Conservation (phyloP, 2,888 invertebrate species). For the Netelia virgata region DNA sequence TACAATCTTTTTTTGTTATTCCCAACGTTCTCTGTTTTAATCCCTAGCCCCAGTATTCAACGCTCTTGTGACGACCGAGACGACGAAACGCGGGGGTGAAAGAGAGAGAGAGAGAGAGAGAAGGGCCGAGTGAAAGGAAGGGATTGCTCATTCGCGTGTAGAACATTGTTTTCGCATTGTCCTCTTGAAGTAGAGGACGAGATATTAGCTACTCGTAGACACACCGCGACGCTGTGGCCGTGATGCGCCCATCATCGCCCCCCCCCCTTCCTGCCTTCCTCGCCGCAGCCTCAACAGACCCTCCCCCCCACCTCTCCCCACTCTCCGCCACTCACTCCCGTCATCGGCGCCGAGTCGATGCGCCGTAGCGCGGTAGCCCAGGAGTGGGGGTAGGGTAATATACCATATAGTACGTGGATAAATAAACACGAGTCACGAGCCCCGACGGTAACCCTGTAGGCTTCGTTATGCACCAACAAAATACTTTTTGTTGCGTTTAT, state of each 20-base stretch:
- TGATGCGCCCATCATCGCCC: slow-evolving; percentile 41
- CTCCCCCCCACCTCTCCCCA: not conserved
- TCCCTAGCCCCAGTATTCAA: not conserved
- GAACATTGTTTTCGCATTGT: slow-evolving; percentile 69
- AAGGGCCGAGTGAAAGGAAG: slow-evolving; percentile 43
- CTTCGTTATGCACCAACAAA: not conserved
- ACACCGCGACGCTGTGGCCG: slow-evolving; percentile 33
- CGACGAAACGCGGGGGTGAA: no score
- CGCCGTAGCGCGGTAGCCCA: no score
- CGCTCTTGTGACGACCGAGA: no score
- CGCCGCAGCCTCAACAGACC: not conserved
- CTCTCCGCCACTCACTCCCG: not conserved
- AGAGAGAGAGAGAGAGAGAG: slow-evolving; percentile 35
- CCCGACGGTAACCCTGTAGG: slow-evolving; percentile 2
- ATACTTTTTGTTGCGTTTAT: not conserved
- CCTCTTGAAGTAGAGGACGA: slow-evolving; percentile 5
- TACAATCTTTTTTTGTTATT: not conserved
- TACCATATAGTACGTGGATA: slow-evolving; percentile 34
- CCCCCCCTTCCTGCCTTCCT: not conserved
- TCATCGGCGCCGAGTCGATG: not conserved
- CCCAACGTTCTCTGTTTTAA: slow-evolving; percentile 18
- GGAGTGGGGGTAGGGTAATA: not conserved
- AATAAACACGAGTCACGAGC: slow-evolving; percentile 53
- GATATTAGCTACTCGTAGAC: slow-evolving; percentile 13
- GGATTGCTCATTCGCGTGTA: slow-evolving; percentile 66